Percentiles rank a stretch among this genome's conserved stretches.
These are phyloP conservation scores for Brachionus asplanchnoidis DNA, from an alignment of 1,140 invertebrate genomes.

Conservation along the genomic window DNA sequence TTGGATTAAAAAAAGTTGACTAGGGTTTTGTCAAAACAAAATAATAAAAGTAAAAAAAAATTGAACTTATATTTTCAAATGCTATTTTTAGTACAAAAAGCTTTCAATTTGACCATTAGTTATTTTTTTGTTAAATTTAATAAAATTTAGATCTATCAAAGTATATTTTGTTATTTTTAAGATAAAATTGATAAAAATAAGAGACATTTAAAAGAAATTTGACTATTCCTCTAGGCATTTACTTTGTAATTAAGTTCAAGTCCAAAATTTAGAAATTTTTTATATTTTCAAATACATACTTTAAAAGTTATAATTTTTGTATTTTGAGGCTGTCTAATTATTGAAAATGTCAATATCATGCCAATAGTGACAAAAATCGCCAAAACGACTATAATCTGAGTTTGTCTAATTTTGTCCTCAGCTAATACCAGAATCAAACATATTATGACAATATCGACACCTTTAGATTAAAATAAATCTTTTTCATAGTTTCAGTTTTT, in stretches of 20 bases:
- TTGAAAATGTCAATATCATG: conserved; percentile 7
- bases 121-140: too few species aligned
- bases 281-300: neutral
- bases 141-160: too few species aligned
- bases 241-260: neutral
- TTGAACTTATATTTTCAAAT: too few species aligned
- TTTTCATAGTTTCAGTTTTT: neutral
- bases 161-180: too few species aligned
- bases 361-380: neutral
- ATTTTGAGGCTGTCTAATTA: conserved; percentile 37
- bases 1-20: too few species aligned
- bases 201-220: too few species aligned
- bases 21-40: too few species aligned
- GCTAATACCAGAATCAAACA: neutral
- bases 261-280: neutral
- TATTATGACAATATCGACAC: conserved; percentile 35
- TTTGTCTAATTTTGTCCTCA: neutral
- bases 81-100: too few species aligned
- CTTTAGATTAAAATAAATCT: neutral
- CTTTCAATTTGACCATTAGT: too few species aligned
- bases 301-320: conserved; percentile 30
- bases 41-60: too few species aligned
- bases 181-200: too few species aligned
- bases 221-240: too few species aligned
- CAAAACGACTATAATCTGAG: neutral